Evolutionary conservation across 2,797 vertebrate species (phyloP), one percentile per base, ranked within the genome.

Genomic region (Pelobates cultripes): DNA sequence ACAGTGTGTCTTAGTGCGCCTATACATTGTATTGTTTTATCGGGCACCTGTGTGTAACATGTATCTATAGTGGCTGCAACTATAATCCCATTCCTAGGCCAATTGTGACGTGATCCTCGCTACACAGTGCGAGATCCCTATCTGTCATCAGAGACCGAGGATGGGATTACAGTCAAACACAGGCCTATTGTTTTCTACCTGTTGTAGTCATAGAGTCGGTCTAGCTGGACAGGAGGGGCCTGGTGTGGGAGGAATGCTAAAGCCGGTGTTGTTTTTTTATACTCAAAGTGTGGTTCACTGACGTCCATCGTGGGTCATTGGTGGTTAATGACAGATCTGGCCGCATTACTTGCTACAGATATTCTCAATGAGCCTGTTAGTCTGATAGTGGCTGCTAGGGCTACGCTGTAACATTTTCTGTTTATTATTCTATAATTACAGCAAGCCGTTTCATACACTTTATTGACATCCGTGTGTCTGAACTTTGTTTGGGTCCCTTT

Each of bases 131-230:
- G 47, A 77, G 63, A 73, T 77, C 70, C 63, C 17, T 47, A 63
- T 74, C 81, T 79, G 81, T 78, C 81, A 83, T 71, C 81, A 44
- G 76, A 83, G 81, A 42, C 55, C n/a, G 3, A 14, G 71, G 61
- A 68, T 83, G 67, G 76, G 70, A 74, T 83, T 83, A 78, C 81
- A 15, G 70, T 8, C 71, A 78, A 28, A 83, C 81, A 74, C 61
- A 60, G 14, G 43, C 70, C 55, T 66, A 63, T 76, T 77, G 80
- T 82, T 69, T 43, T 60, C 13, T 47, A 73, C 75, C 80, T 77
- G 80, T 42, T 47, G 63, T 73, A 74, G 45, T 45, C 43, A 17
- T 41, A 70, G 41, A 64, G 55, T 17, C 67, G 14, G 63, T 43
- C 70, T 53, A 1, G 9, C 8, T 1, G 6, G 17, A 4, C 43